phyloP scores from a whole-genome alignment of 2,797 vertebrate genomes.

The Emydoidea blandingii region DNA sequence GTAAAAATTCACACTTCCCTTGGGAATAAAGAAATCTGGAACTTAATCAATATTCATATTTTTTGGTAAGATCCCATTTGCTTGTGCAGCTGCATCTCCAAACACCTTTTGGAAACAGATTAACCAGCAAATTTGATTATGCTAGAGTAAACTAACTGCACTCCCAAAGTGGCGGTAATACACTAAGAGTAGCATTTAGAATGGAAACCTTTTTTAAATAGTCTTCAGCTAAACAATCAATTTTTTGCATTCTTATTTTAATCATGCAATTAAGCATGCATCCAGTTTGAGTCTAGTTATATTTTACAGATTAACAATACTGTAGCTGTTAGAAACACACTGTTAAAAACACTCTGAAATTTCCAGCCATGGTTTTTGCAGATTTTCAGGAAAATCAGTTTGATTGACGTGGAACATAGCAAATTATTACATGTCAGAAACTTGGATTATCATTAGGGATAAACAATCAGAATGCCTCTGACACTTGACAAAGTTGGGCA shows the following conservation, averaged over 20 bases:
- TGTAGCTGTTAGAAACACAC: conserved; percentile 63
- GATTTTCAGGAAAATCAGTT: conserved; percentile 65
- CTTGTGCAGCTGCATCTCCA: conserved; percentile 80
- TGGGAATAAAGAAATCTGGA: conserved; percentile 78
- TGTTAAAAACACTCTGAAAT: conserved; percentile 36
- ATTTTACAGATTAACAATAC: conserved; percentile 71
- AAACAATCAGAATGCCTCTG: conserved; percentile 75
- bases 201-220: conserved; percentile 65
- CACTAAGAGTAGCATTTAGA: conserved; percentile 71
- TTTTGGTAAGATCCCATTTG: conserved; percentile 75
- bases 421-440: conserved; percentile 75
- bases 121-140: conserved; percentile 81
- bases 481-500: conserved; percentile 65
- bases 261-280: conserved; percentile 56
- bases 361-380: conserved; percentile 52
- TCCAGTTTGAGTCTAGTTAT: conserved; percentile 57
- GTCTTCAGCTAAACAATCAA: conserved; percentile 53
- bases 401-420: conserved; percentile 70
- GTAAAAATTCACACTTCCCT: conserved; percentile 78
- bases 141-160: conserved; percentile 74
- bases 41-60: conserved; percentile 81
- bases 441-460: conserved; percentile 68
- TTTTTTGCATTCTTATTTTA: conserved; percentile 65
- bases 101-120: conserved; percentile 80
- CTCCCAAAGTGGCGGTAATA: conserved; percentile 75